Conservation (phyloP, 30 jellyfish, hydroid and myxozoan genomes). For the Pseudorhiza aurosa region DNA sequence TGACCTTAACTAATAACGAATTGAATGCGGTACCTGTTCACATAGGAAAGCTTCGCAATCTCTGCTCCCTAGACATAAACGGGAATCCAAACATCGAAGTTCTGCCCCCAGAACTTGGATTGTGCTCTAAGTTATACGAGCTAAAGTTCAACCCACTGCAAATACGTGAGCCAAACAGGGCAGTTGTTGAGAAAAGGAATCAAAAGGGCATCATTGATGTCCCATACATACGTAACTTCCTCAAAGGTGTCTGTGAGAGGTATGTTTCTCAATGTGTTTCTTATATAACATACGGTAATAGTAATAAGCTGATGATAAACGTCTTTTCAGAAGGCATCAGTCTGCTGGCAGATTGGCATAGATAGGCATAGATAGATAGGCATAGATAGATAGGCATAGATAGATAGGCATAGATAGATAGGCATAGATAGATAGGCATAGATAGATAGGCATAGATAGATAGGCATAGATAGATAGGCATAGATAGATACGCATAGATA, state of each 20-base stretch:
- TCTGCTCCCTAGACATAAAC: slow-evolving; percentile 34
- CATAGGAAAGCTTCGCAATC: slow-evolving; percentile 69
- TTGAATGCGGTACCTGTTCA: slow-evolving; percentile 70
- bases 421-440: too few species aligned
- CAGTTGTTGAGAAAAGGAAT: slow-evolving; percentile 50
- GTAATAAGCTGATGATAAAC: too few species aligned
- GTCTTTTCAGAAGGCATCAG: too few species aligned
- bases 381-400: too few species aligned
- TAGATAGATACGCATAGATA: too few species aligned
- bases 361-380: too few species aligned
- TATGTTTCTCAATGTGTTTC: slow-evolving; percentile 45
- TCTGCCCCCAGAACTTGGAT: slow-evolving; percentile 88
- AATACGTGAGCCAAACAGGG: slow-evolving; percentile 75
- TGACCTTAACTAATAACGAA: slow-evolving; percentile 60
- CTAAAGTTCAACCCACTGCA: slow-evolving; percentile 59
- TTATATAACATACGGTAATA: too few species aligned
- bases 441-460: too few species aligned
- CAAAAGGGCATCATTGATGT: slow-evolving; percentile 60
- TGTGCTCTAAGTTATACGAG: slow-evolving; percentile 73
- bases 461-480: too few species aligned
- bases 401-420: too few species aligned
- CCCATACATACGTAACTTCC: slow-evolving; percentile 63
- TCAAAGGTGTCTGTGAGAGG: slow-evolving; percentile 86
- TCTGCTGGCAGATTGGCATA: too few species aligned
- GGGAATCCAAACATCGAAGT: slow-evolving; percentile 57